A percentile compares a stretch with the other conserved stretches of the same genome.
phyloP scores from a whole-genome alignment of 2,113 vertebrate species.

The Astatoreochromis straeleni region DNA sequence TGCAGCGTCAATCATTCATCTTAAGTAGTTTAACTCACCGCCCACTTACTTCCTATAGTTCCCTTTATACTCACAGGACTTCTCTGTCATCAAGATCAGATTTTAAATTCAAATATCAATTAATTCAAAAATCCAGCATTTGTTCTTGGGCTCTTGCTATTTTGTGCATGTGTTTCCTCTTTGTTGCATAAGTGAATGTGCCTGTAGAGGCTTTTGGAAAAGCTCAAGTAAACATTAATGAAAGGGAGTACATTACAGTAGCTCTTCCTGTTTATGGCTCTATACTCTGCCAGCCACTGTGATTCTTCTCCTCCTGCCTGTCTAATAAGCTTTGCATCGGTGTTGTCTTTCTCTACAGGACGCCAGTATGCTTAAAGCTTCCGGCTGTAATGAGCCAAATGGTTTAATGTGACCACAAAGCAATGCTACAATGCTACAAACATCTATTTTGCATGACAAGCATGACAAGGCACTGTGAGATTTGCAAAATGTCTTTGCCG shows the following conservation, averaged over 20 bases:
- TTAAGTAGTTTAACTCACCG: background rate
- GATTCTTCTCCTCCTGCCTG: background rate
- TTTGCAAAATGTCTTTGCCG: background rate
- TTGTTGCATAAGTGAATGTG: background rate
- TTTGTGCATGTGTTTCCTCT: background rate
- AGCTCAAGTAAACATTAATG: background rate
- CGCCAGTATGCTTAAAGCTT: background rate
- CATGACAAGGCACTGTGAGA: background rate
- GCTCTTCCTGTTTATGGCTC: conserved; percentile 35
- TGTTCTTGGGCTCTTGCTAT: too few relatives aligned
- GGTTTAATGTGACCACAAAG: conserved; percentile 23
- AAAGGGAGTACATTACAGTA: conserved; percentile 21
- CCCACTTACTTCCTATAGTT: background rate
- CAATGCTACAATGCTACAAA: background rate
- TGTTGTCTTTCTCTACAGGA: conserved; percentile 15
- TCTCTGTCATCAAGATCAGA: background rate
- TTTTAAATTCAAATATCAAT: background rate
- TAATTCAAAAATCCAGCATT: background rate
- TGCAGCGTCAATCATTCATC: background rate
- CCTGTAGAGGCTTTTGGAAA: background rate
- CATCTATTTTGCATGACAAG: conserved; percentile 29
- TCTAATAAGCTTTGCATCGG: conserved; percentile 3
- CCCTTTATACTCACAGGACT: background rate
- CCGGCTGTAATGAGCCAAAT: conserved; percentile 18
- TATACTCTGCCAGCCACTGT: background rate